Conservation (phyloP, 2,888 invertebrate genomes). For the Chloroclystis v-ata region DNA sequence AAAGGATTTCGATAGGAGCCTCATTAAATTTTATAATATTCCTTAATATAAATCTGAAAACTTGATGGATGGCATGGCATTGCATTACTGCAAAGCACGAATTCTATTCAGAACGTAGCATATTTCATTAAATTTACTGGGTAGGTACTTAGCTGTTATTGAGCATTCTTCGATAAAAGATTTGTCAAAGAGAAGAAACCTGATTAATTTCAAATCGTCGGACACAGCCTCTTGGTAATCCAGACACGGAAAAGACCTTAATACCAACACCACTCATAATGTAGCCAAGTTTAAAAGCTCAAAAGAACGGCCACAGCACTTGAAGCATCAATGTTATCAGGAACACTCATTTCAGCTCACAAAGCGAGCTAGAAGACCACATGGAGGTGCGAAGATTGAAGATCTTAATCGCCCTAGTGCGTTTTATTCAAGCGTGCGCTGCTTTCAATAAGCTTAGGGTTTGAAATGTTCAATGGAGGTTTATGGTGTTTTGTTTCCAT, state of each 20-base stretch:
- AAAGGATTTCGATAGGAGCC: no score
- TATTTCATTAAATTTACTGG: no score
- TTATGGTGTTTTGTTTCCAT: conserved; percentile 3
- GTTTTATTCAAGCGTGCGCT: conserved; percentile 35
- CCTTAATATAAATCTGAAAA: no score
- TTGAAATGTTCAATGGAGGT: not conserved
- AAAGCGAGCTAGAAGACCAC: conserved; percentile 65
- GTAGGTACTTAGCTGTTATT: not conserved
- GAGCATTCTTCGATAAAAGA: no score
- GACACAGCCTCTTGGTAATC: no score
- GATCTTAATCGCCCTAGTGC: conserved; percentile 68
- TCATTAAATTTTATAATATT: no score
- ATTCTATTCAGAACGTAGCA: no score
- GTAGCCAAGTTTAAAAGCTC: conserved; percentile 34
- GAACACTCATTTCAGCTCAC: conserved; percentile 69
- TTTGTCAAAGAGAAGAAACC: no score
- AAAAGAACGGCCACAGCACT: conserved; percentile 38
- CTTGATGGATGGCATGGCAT: no score
- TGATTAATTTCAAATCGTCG: no score
- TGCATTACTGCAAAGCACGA: no score
- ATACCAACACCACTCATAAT: not conserved
- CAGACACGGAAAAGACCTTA: no score
- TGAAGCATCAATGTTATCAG: conserved; percentile 61
- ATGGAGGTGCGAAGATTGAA: conserved; percentile 77
- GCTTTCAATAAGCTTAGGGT: not conserved